Evolutionary conservation across 2,888 invertebrate genomes (phyloP), one percentile per base, ranked within the genome.

Genomic region (Drosophila merina): DNA sequence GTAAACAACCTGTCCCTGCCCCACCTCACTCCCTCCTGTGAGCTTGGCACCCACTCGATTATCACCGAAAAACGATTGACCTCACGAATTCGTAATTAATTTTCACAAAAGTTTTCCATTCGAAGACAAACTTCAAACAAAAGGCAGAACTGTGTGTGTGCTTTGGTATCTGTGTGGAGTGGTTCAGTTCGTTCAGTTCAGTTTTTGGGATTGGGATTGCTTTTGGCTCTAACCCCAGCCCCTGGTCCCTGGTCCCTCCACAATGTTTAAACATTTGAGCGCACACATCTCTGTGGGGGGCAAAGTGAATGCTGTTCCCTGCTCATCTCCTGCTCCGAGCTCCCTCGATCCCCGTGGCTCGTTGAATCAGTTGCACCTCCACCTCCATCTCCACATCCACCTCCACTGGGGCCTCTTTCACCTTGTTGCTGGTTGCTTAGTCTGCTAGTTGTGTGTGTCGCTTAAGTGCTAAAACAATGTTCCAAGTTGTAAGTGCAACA

Each of bases 81-180:
- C 87, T 87, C 87, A 87, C 87, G 87, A 88, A 86, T 88, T 87
- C 87, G 87, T 88, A 88, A 88, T 88, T 88, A 88, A 88, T 88
- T 88, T 87, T 86, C 86, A 84, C 86, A 88, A 86, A 88, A 78
- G 84, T 82, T 82, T 82, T 82, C 82, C 85, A 82, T 82, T 85
- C 82, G 82, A 82, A 82, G 82, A 82, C 82, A 82, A 82, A 87
- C 85, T 85, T 85, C 74, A 86, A 87, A 79, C 80, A 86, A 79
- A 79, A 79, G 84, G 70, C 70, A 68, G 50, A 38, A 42, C 54
- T 40, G 38, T 42, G 42, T 55, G 48, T 38, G 26, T 47, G 57
- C 54, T 31, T 57, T 42, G 44, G 54, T 57, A 51, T 55, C 44
- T 42, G 47, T 72, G 74, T 64, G 57, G 64, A 66, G 64, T 76